Evolutionary conservation across 2,113 vertebrate genomes (phyloP).

Genomic region (Meles meles): DNA sequence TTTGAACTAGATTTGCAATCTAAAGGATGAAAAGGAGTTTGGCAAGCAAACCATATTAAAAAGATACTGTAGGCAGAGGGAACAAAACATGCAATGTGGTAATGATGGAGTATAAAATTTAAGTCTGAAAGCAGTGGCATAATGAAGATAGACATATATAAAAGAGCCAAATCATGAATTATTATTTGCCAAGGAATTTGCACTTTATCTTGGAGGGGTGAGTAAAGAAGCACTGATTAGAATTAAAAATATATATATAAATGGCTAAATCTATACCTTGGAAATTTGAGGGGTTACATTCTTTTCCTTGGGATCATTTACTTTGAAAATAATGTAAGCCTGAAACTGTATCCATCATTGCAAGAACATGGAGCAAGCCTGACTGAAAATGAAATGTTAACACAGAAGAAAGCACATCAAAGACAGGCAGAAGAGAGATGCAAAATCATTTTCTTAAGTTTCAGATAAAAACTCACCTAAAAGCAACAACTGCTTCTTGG

Average conservation of each 20-base stretch:
- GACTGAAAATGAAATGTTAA: background rate
- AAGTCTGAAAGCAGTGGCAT: background rate
- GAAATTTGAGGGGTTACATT: background rate
- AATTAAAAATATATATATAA: background rate
- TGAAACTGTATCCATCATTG: background rate
- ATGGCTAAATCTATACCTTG: background rate
- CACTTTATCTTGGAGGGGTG: background rate
- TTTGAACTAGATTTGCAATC: background rate
- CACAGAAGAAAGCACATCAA: background rate
- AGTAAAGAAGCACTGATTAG: background rate
- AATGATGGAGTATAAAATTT: background rate
- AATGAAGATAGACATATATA: background rate
- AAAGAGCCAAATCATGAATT: background rate
- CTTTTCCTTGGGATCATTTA: background rate
- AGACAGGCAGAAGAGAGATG: background rate
- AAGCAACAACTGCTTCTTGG: background rate
- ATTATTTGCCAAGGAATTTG: background rate
- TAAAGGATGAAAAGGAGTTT: background rate
- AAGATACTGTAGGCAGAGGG: background rate
- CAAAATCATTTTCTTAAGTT: background rate
- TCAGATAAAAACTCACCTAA: background rate
- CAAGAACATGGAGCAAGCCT: background rate
- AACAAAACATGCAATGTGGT: background rate
- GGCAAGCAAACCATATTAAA: background rate
- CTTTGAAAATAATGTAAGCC: background rate